These are phyloP conservation scores for Drosophila tristis DNA, from an alignment of 1,140 invertebrate species.

Conservation along the genomic window DNA sequence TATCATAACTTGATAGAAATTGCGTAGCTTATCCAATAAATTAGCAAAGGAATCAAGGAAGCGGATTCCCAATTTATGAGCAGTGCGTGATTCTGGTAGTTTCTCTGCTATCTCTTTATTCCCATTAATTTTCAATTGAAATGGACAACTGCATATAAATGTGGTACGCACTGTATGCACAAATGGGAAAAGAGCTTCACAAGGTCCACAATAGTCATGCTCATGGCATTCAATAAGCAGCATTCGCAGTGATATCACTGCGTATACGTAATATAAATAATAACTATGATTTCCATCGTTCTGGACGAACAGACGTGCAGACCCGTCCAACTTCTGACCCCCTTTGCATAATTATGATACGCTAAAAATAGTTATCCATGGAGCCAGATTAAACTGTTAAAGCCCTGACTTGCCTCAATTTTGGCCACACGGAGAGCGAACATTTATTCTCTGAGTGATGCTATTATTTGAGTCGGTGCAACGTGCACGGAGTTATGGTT, in stretches of 20 bases:
- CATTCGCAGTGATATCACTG: constrained; percentile 58
- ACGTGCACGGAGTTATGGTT: constrained; percentile 13
- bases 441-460: constrained; percentile 7
- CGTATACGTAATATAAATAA: constrained; percentile 73
- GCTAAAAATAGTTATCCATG: constrained; percentile 29
- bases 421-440: background rate
- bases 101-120: background rate
- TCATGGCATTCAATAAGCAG: constrained; percentile 70
- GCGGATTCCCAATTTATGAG: too few species aligned
- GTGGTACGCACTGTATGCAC: constrained; percentile 28
- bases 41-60: too few species aligned
- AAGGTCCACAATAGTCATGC: constrained; percentile 30
- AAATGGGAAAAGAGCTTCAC: constrained; percentile 49
- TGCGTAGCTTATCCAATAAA: too few species aligned
- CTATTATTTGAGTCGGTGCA: constrained; percentile 15
- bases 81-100: too few species aligned
- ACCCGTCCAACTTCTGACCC: constrained; percentile 17
- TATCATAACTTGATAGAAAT: too few species aligned
- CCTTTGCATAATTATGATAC: constrained; percentile 53
- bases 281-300: constrained; percentile 53
- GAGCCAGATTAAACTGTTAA: constrained; percentile 10
- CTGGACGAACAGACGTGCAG: constrained; percentile 1
- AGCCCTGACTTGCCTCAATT: background rate
- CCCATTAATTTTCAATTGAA: background rate
- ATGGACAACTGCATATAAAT: background rate